These are phyloP conservation scores for Panthera tigris DNA, from an alignment of 2,113 vertebrate species.

Conservation along the genomic window DNA sequence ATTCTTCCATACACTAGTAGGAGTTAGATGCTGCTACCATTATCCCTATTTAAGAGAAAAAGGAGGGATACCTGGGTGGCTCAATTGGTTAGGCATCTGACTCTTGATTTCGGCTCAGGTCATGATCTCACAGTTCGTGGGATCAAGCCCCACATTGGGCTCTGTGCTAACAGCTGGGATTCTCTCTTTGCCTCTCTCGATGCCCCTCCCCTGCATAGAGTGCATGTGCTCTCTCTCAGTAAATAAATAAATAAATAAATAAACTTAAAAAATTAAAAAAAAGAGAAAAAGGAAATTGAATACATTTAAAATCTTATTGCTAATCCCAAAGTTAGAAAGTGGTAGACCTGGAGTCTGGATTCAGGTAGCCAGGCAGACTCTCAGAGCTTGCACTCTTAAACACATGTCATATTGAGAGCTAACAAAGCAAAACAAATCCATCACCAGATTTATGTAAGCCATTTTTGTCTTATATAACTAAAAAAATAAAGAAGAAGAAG, in stretches of 20 bases:
- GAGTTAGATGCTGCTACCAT: not conserved
- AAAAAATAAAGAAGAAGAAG: not conserved
- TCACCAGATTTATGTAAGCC: accelerated
- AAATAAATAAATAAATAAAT: too few species aligned
- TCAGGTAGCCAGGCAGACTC: not conserved
- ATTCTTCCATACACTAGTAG: not conserved
- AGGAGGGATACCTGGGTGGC: not conserved
- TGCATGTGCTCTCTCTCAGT: too few species aligned
- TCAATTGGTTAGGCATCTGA: too few species aligned
- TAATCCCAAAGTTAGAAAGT: not conserved
- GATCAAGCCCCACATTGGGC: too few species aligned
- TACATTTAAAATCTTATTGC: not conserved
- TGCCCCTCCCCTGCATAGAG: too few species aligned
- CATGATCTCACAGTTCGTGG: too few species aligned
- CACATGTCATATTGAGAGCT: not conserved
- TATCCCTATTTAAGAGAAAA: not conserved
- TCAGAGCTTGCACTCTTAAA: not conserved
- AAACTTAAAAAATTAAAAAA: too few species aligned
- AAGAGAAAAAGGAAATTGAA: not conserved
- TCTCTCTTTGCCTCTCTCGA: too few species aligned
- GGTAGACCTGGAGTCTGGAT: not conserved
- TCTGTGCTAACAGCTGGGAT: too few species aligned
- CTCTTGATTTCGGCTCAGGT: too few species aligned
- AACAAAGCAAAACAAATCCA: not conserved
- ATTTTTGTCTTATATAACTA: not conserved